These are phyloP conservation scores for Eueremaeus valkanovi DNA, from an alignment of 2,888 invertebrate species.

Conservation along the genomic window DNA sequence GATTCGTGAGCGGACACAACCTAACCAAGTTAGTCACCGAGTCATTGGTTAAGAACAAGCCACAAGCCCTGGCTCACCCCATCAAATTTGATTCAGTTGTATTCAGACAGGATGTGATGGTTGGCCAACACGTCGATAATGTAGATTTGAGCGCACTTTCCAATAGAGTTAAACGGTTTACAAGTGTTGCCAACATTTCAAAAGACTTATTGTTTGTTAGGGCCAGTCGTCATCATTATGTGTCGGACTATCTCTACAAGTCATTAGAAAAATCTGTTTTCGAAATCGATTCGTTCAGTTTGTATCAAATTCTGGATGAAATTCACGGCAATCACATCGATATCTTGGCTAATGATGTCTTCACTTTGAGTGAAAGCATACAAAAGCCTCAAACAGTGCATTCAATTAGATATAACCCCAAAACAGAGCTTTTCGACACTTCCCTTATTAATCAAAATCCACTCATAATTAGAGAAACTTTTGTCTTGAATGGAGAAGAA, in stretches of 20 bases:
- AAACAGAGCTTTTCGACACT: not conserved
- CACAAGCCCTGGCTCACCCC: not conserved
- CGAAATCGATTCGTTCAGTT: slow-evolving; percentile 16
- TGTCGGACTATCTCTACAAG: slow-evolving; percentile 18
- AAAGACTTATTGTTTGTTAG: not conserved
- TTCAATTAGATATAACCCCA: not conserved
- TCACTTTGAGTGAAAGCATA: not conserved
- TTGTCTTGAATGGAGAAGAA: not conserved
- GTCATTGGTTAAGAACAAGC: not conserved
- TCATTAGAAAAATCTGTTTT: slow-evolving; percentile 17
- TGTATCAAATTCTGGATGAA: slow-evolving; percentile 11
- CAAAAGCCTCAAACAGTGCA: not conserved
- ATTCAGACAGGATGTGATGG: slow-evolving; percentile 17
- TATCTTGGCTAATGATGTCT: not conserved
- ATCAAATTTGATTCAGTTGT: slow-evolving; percentile 23
- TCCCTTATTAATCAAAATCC: not conserved
- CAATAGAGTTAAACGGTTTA: slow-evolving; percentile 15
- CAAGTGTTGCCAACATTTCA: not conserved
- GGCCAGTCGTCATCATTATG: not conserved
- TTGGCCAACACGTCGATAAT: slow-evolving; percentile 21
- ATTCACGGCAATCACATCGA: slow-evolving; percentile 13
- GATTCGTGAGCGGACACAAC: slow-evolving; percentile 1
- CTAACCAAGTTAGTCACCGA: not conserved
- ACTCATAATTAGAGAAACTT: not conserved
- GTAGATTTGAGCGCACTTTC: slow-evolving; percentile 14